Evolutionary conservation across 2,797 vertebrate genomes (phyloP).

Genomic region (Propithecus deckenii): DNA sequence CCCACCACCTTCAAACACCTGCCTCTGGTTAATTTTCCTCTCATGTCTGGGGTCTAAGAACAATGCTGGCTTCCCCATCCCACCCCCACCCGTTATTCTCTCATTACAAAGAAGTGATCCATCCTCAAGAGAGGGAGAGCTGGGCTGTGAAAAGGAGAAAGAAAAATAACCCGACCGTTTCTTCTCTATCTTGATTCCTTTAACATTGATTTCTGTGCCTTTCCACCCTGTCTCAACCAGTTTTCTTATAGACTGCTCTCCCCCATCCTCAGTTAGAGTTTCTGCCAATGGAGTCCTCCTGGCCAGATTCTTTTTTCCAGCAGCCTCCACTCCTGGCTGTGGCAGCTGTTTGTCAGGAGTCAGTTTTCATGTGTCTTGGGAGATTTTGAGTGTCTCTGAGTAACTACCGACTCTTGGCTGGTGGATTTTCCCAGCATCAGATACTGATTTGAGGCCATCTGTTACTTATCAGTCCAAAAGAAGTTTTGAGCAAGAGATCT

Average conservation of each 20-base stretch:
- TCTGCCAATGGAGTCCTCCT: neutral
- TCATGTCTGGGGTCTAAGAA: neutral
- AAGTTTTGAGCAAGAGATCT: conserved; percentile 16
- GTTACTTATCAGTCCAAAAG: neutral
- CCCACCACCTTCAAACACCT: neutral
- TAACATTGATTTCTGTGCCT: conserved; percentile 34
- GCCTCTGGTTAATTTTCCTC: neutral
- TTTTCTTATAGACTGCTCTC: neutral
- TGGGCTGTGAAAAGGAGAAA: neutral
- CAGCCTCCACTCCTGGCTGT: neutral
- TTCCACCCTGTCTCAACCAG: neutral
- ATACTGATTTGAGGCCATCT: conserved; percentile 49
- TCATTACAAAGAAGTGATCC: neutral
- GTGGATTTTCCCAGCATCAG: neutral
- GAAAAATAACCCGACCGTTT: neutral
- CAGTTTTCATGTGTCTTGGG: conserved; percentile 33
- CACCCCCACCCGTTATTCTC: neutral
- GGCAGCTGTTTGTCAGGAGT: neutral
- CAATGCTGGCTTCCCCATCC: neutral
- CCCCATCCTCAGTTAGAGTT: neutral
- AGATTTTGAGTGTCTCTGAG: conserved; percentile 61
- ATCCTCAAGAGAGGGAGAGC: neutral
- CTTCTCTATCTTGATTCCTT: neutral
- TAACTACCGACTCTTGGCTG: conserved; percentile 50
- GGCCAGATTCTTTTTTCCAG: conserved; percentile 26